These are phyloP conservation scores for Betta splendens DNA, from an alignment of 2,797 vertebrate species.

Conservation along the genomic window DNA sequence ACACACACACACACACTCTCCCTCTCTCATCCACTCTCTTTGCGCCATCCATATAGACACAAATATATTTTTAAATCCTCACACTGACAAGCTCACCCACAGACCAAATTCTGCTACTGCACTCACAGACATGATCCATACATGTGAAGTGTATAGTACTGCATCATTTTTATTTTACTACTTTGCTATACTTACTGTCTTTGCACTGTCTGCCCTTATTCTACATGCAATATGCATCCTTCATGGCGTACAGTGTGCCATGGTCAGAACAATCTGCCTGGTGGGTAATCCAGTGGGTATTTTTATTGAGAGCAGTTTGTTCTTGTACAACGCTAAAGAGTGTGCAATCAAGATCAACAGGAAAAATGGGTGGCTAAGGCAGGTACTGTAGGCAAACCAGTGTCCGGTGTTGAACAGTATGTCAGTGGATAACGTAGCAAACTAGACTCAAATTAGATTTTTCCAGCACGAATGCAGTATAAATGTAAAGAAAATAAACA, in stretches of 20 bases:
- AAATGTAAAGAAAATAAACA: background rate
- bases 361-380: slow-evolving; percentile 3
- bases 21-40: slow-evolving; percentile 17
- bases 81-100: slow-evolving; percentile 56
- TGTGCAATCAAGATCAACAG: slow-evolving; percentile 1
- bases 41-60: slow-evolving; percentile 7
- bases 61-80: slow-evolving; percentile 24
- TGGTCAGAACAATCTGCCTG: slow-evolving; percentile 4
- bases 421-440: too few relatives aligned
- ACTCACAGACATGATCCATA: slow-evolving; percentile 17
- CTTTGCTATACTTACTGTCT: slow-evolving; percentile 42
- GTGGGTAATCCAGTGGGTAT: background rate
- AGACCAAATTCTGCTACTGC: slow-evolving; percentile 44
- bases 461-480: background rate
- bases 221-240: slow-evolving; percentile 16
- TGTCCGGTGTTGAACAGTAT: background rate
- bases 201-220: background rate
- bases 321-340: slow-evolving; percentile 9
- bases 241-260: slow-evolving; percentile 4
- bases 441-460: background rate
- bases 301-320: background rate
- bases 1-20: too few relatives aligned
- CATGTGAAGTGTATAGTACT: slow-evolving; percentile 21
- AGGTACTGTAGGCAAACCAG: background rate
- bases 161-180: slow-evolving; percentile 38